A percentile compares a stretch with the other conserved stretches of the same genome.
These are phyloP conservation scores for Acleris holmiana DNA, from an alignment of 2,888 invertebrate species.

Conservation along the genomic window DNA sequence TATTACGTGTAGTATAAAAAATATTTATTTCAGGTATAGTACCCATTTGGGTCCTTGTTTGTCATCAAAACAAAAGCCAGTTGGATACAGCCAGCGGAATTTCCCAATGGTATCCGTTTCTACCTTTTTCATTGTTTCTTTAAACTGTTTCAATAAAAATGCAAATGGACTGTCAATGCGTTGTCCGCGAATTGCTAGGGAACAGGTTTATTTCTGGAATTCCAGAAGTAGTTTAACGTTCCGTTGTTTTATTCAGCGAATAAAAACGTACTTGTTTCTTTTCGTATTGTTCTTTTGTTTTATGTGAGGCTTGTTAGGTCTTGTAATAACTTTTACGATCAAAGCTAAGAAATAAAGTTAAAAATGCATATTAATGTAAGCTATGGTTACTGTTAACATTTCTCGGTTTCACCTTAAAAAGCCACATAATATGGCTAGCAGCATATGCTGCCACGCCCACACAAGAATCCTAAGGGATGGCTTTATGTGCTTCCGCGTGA, in stretches of 20 bases:
- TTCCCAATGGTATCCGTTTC: conserved; percentile 38
- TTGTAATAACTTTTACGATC: too few species aligned
- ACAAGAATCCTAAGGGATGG: too few species aligned
- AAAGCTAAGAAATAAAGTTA: not conserved
- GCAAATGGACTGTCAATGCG: conserved; percentile 70
- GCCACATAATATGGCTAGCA: too few species aligned
- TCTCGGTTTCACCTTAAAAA: too few species aligned
- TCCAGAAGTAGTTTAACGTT: conserved; percentile 56
- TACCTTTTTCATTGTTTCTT: conserved; percentile 66
- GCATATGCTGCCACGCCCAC: too few species aligned
- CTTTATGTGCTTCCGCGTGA: too few species aligned
- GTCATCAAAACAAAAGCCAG: conserved; percentile 26
- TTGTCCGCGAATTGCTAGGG: conserved; percentile 61
- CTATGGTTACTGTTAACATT: too few species aligned
- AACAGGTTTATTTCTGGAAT: conserved; percentile 66
- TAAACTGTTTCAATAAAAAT: conserved; percentile 79
- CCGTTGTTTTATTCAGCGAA: conserved; percentile 38
- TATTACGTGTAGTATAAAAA: too few species aligned
- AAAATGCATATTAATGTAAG: too few species aligned
- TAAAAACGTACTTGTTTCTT: conserved; percentile 35
- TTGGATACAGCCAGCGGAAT: conserved; percentile 25
- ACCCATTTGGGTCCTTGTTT: not conserved
- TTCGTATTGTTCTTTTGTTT: not conserved
- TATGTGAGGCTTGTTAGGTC: not conserved
- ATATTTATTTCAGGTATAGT: not conserved